phyloP scores from a whole-genome alignment of 2,797 vertebrate genomes.

The Muscicapa comitata region DNA sequence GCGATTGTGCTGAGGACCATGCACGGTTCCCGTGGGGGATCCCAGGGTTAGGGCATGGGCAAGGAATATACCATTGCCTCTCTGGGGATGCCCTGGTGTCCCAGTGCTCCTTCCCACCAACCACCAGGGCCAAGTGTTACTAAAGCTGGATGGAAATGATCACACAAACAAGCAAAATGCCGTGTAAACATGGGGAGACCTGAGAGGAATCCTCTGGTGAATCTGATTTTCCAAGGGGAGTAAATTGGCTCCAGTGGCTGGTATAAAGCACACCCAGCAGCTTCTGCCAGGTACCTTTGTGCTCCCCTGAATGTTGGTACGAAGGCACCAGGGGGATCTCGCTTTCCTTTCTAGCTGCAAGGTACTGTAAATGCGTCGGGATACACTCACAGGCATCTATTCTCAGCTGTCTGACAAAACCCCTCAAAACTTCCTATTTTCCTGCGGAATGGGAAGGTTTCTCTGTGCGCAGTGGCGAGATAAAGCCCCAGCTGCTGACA shows the following conservation, averaged over 20 bases:
- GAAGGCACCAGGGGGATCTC: neutral
- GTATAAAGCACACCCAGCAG: neutral
- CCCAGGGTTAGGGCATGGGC: neutral
- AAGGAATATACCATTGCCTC: neutral
- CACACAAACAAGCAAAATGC: neutral
- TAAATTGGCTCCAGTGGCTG: neutral
- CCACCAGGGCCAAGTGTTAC: neutral
- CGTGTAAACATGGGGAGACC: neutral
- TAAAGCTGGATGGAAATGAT: neutral
- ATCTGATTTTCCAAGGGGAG: neutral
- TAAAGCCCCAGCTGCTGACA: neutral
- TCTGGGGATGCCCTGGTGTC: neutral
- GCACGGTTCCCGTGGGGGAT: neutral
- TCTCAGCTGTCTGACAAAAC: neutral
- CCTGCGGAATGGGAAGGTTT: neutral
- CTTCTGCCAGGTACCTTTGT: neutral
- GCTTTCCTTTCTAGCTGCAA: neutral
- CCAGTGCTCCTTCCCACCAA: neutral
- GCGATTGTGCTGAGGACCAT: rapidly evolving
- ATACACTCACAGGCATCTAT: neutral
- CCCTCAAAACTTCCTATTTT: neutral
- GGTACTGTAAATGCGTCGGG: neutral
- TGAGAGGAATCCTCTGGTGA: neutral
- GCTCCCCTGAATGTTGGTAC: neutral
- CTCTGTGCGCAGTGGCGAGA: rapidly evolving